Evolutionary conservation across 2,888 invertebrate genomes (phyloP), one percentile per base, ranked within the genome.

Genomic region (Eretmocerus hayati): DNA sequence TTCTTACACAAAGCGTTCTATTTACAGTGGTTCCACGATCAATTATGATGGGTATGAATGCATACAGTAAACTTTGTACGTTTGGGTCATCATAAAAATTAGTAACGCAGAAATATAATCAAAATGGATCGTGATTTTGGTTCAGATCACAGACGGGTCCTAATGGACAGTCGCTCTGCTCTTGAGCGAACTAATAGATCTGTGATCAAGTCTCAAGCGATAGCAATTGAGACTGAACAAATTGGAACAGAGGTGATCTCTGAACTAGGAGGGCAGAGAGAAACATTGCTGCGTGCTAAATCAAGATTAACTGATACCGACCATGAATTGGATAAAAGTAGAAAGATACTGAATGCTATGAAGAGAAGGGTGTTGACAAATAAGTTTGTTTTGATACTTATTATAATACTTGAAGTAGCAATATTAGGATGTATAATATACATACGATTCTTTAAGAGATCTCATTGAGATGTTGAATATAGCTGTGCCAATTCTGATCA

Each of bases 191-290:
- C 84, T 1, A 75, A 80, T 0, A 77, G 80, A 50, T 83, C 83
- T 56, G 73, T 86, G 9, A 77, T 78, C 1, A 75, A 87, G 46
- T 84, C 87, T 1, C 83, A 85, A 56, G 81, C 80, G 62, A 77
- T 87, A 38, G 85, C 89, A 1, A 77, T 83, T 3, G 89, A 91
- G 72, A 88, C 87, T 0, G 90, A 90, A 71, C 78, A 80, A 61
- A 79, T 90, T 55, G 90, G 88, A 5, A 80, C 81, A 1, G 85
- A 83, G 65, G 86, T 89, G 2, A 76, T 90, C 6, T 78, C 80
- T 1, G 90, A 90, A 59, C 72, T 91, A 31, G 81, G 81, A 2
- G 79, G 78, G 51, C 90, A 90, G 69, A 72, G 90, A 46, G 89
- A 90, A 64, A 76, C 85, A 0, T 69, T 91, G 4, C 63, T 84